Conservation (phyloP, 2,888 invertebrate genomes). For the Lobophora halterata region DNA sequence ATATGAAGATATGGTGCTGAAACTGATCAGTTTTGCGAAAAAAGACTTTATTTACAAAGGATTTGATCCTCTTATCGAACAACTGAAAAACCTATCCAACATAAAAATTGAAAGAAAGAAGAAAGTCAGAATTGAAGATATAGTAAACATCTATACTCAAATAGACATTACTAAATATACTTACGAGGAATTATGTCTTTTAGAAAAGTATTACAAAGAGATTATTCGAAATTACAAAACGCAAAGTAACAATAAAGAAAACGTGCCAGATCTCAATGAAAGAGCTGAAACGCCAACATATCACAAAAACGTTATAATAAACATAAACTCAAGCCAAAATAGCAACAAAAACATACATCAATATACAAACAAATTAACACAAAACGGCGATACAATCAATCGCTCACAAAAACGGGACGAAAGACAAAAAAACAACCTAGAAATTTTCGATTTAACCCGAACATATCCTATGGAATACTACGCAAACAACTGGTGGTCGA, state of each 20-base stretch:
- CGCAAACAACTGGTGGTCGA: slow-evolving; percentile 77
- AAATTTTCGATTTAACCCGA: slow-evolving; percentile 66
- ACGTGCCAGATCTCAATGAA: slow-evolving; percentile 34
- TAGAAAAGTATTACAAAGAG: slow-evolving; percentile 73
- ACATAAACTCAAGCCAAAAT: slow-evolving; percentile 42
- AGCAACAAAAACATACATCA: slow-evolving; percentile 47
- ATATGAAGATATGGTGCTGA: slow-evolving; percentile 72
- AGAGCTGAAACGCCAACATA: slow-evolving; percentile 31
- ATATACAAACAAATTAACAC: slow-evolving; percentile 36
- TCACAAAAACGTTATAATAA: slow-evolving; percentile 53
- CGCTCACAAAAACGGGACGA: slow-evolving; percentile 42
- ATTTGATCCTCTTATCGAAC: slow-evolving; percentile 72
- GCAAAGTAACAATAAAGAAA: slow-evolving; percentile 54
- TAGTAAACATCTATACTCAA: slow-evolving; percentile 65
- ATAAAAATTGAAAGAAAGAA: slow-evolving; percentile 61
- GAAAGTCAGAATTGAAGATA: slow-evolving; percentile 60
- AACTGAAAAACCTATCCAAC: slow-evolving; percentile 63
- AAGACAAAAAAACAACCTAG: slow-evolving; percentile 44
- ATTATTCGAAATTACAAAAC: slow-evolving; percentile 64
- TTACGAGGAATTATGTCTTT: slow-evolving; percentile 68
- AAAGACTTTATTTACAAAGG: slow-evolving; percentile 73
- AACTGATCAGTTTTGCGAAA: slow-evolving; percentile 71
- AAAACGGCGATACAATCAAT: slow-evolving; percentile 46
- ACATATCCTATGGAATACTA: slow-evolving; percentile 72
- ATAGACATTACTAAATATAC: slow-evolving; percentile 68